Conservation (phyloP, 2,888 invertebrate species). For the Limnephilus rhombicus region DNA sequence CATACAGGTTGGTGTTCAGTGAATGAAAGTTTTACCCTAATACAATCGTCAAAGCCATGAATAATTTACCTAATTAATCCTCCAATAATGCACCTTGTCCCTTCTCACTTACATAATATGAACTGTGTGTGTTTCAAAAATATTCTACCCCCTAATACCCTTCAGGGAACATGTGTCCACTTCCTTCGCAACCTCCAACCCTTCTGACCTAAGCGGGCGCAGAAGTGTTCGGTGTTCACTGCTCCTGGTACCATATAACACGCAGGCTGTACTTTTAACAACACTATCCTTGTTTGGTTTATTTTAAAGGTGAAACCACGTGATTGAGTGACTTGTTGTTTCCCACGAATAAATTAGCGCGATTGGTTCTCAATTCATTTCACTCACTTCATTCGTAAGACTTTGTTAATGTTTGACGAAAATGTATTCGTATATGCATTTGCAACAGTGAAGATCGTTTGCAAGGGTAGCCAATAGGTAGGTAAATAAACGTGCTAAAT, state of each 20-base stretch:
- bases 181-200: slow-evolving; percentile 14
- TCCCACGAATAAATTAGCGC: background rate
- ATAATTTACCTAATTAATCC: background rate
- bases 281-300: background rate
- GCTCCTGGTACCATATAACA: background rate
- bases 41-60: background rate
- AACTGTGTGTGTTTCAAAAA: background rate
- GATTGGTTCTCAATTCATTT: background rate
- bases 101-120: background rate
- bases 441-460: too few relatives aligned
- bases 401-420: background rate
- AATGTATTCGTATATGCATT: too few relatives aligned
- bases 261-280: background rate
- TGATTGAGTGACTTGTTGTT: slow-evolving; percentile 35
- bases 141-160: background rate
- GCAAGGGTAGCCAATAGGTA: too few relatives aligned
- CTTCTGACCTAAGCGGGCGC: background rate
- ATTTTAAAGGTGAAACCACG: background rate
- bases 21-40: background rate
- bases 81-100: background rate
- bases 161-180: slow-evolving; percentile 32
- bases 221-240: background rate
- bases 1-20: background rate
- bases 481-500: too few relatives aligned
- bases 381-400: background rate